Evolutionary conservation across 2,113 vertebrate species (phyloP).

Genomic region (Psophia crepitans): DNA sequence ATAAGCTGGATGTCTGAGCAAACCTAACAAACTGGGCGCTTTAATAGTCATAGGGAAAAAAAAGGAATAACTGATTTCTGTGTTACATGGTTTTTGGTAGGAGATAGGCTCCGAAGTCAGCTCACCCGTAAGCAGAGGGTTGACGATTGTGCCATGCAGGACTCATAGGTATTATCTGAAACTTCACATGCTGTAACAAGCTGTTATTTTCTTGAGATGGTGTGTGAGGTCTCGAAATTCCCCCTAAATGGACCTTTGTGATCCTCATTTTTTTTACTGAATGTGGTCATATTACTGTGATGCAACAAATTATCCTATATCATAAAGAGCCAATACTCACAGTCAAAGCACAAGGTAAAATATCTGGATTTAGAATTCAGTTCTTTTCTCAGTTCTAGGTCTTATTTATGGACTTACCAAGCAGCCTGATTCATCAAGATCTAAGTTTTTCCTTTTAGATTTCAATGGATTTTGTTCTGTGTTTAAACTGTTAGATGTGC

Average conservation of each 20-base stretch:
- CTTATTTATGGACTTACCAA: not conserved
- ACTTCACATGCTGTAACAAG: not conserved
- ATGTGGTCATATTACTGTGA: not conserved
- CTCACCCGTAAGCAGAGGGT: not conserved
- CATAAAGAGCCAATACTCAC: not conserved
- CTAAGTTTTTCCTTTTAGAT: not conserved
- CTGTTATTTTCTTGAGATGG: not conserved
- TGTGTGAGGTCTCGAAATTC: not conserved
- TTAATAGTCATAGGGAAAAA: not conserved
- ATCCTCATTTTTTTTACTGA: not conserved
- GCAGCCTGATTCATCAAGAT: not conserved
- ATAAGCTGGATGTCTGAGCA: not conserved
- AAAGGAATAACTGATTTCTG: not conserved
- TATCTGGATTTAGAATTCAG: not conserved
- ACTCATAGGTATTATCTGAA: not conserved
- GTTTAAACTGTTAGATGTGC: not conserved
- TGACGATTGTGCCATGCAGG: not conserved
- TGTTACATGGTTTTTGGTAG: not conserved
- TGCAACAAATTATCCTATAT: not conserved
- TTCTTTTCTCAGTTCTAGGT: not conserved
- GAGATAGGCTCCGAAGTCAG: not conserved
- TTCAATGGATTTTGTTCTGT: not conserved
- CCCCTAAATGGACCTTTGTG: not conserved
- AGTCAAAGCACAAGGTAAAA: not conserved
- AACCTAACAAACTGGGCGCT: rapidly evolving